Evolutionary conservation across 1,140 invertebrate genomes (phyloP), one percentile per base, ranked within the genome.

Genomic region (Wiebesia pumilae): DNA sequence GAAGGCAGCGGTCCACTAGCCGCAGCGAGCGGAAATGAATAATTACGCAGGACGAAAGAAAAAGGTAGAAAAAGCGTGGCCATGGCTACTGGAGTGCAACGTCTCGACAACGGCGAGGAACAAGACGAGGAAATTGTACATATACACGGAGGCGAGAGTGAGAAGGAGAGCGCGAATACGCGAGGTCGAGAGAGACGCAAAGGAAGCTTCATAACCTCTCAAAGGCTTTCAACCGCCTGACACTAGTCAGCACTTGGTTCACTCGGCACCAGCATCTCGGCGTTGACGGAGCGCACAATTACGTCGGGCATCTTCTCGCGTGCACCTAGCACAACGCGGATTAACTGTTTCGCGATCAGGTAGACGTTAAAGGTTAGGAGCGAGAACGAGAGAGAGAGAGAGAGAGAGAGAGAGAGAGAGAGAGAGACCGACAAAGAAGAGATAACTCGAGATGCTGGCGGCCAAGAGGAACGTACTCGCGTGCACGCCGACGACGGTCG

Each of bases 151-250:
- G 1, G 10, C 16, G 19, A n/a, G 21, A 10, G 4, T 4, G 71
- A 40, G 71, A 43, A 24, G 3, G 24, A 65, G 33, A 40, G n/a
- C 27, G n/a, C 38, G 75, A 19, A 27, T n/a, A 38, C 33, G 40
- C 0, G 24, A 75, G 73, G 47, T 16, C 0, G 38, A n/a, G 38
- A 78, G 47, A 77, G 35, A 47, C 0, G 33, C 24, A 83, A 38
- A 83, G 71, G 40, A 65, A 65, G 83, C 75, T 47, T 79, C 58
- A 78, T 84, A 84, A 84, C 83, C 83, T 84, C 54, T 47, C 51
- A 54, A 19, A 78, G 75, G 38, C 73, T 58, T 67, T 65, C 83
- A 19, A 77, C 40, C 83, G 75, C 40, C 30, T 33, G 82, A 84
- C 54, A 65, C 82, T 54, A 30, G 75, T 47, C 77, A 4, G n/a